Evolutionary conservation across 2,888 invertebrate species (phyloP), one percentile per base, ranked within the genome.

Genomic region (Drosophila sordidula): DNA sequence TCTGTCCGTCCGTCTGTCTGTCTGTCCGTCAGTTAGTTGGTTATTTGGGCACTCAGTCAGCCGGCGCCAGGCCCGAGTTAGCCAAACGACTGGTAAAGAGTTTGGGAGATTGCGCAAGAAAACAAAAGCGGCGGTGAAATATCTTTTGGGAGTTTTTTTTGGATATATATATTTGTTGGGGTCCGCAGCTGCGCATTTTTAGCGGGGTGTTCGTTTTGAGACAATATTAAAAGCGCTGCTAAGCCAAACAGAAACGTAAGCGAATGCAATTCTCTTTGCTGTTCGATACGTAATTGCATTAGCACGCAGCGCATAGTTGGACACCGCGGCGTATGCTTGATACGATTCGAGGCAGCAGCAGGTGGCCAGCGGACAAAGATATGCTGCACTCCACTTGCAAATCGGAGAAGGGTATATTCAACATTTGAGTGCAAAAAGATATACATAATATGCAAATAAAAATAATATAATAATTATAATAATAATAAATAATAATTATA

Each of bases 51-150:
- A 61, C 14, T 66, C 55, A 49, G 68, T 59, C 65, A 74, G 70
- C 52, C 36, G 59, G 62, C 63, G 70, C 45, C 50, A 26, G 55
- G 4, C 39, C n/a, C 26, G 14, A 36, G 34, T 42, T 46, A 12
- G 59, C 34, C n/a, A 55, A 52, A 59, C 25, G 8, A 9, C 22
- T 71, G 34, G 29, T 42, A 64, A 67, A 76, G 62, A 63, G 57
- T 61, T 70, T 58, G 44, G 16, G 22, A 16, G 49, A 68, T 83
- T 83, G 81, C 84, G 83, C 83, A 86, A 83, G 25, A 32, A 6
- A 38, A 56, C 34, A 34, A 61, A 59, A 34, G 4, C 29, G 25
- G 25, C 55, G 42, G 50, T 80, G 70, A 76, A 74, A 81, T 84
- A 85, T 75, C 77, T 52, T 50, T 47, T 68, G 63, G 32, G 6